A percentile compares a stretch with the other conserved stretches of the same genome.
phyloP scores from a whole-genome alignment of 2,888 invertebrate genomes.

The Aspidiotus rigidus region DNA sequence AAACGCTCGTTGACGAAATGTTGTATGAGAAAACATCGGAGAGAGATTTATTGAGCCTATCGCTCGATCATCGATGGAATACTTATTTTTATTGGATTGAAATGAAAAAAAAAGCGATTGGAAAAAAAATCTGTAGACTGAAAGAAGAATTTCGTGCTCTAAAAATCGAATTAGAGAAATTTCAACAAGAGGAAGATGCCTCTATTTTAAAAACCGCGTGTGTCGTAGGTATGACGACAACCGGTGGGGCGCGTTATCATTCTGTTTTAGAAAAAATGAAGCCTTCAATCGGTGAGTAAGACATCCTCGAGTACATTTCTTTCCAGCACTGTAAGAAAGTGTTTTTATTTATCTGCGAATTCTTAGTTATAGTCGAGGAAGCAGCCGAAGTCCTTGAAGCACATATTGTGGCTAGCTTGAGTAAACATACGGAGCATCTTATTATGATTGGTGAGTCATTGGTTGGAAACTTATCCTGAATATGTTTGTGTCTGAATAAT shows the following conservation, averaged over 20 bases:
- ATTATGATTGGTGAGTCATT: slow-evolving; percentile 63
- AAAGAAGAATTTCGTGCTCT: neutral
- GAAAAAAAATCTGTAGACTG: neutral
- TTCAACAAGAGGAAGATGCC: neutral
- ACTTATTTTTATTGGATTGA: neutral
- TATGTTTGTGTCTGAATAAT: neutral
- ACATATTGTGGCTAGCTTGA: slow-evolving; percentile 67
- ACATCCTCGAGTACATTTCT: too few species aligned
- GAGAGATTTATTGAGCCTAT: neutral
- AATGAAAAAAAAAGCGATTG: neutral
- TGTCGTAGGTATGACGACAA: neutral
- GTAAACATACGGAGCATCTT: slow-evolving; percentile 63
- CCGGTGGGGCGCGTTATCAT: neutral
- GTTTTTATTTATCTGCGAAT: too few species aligned
- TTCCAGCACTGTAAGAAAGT: too few species aligned
- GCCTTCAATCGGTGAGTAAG: neutral
- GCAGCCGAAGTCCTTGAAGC: slow-evolving; percentile 80
- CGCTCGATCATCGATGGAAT: neutral
- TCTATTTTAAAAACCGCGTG: neutral
- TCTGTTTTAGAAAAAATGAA: neutral
- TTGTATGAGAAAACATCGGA: neutral
- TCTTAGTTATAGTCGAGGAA: slow-evolving; percentile 63
- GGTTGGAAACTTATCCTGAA: neutral
- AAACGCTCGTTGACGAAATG: neutral
- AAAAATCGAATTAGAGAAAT: neutral